Conservation (phyloP, 2,888 invertebrate genomes). For the Thymelicus lineola region DNA sequence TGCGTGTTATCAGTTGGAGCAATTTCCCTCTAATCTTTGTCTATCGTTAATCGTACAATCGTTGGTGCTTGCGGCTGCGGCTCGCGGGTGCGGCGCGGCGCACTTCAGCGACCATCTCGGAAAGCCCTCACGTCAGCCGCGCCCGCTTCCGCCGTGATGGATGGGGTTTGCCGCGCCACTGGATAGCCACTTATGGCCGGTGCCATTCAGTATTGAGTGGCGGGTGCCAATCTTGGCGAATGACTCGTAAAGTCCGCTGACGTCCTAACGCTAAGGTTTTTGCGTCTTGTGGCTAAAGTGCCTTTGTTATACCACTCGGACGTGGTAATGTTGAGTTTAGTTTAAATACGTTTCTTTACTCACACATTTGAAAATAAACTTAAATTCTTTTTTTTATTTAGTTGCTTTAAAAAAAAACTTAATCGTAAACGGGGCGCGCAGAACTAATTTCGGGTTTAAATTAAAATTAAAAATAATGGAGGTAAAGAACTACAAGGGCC, state of each 20-base stretch:
- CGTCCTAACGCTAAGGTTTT: neutral
- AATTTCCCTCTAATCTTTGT: neutral
- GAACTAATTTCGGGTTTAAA: too few species aligned
- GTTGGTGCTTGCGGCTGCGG: too few species aligned
- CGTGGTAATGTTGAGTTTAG: neutral
- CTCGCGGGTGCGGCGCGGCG: neutral
- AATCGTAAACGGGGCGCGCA: too few species aligned
- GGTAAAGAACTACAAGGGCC: too few species aligned
- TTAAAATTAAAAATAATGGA: too few species aligned
- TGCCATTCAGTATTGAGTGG: conserved; percentile 7
- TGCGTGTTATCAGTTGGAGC: neutral
- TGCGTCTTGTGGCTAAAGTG: neutral
- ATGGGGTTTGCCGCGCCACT: conserved; percentile 5
- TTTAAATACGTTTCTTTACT: too few species aligned
- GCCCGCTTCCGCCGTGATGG: conserved; percentile 4
- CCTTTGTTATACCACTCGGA: neutral
- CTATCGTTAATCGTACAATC: neutral
- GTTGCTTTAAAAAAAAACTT: too few species aligned
- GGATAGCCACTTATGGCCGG: conserved; percentile 10
- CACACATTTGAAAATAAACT: too few species aligned
- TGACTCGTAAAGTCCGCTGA: conserved; percentile 5
- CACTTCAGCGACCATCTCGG: neutral
- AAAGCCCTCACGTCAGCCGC: conserved; percentile 6
- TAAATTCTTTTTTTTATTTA: too few species aligned
- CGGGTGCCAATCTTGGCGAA: conserved; percentile 2